These are phyloP conservation scores for Tonatia bakeri DNA, from an alignment of 2,113 vertebrate genomes.

Conservation along the genomic window DNA sequence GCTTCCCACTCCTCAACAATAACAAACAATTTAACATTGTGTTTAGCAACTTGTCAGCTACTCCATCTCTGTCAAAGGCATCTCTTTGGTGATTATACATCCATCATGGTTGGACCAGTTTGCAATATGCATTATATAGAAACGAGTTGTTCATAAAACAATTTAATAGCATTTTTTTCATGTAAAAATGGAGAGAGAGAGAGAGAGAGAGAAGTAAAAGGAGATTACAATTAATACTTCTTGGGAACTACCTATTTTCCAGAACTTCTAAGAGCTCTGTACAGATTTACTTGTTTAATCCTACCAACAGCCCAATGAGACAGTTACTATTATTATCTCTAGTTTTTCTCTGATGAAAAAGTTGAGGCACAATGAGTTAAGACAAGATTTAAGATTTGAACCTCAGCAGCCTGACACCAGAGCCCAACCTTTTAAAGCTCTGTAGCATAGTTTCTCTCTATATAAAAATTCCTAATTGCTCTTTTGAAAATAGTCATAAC, in stretches of 20 bases:
- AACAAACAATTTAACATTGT: constrained; percentile 72
- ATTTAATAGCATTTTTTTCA: constrained; percentile 22
- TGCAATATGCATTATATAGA: constrained; percentile 7
- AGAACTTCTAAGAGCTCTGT: neutral
- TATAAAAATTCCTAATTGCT: neutral
- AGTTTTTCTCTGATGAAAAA: neutral
- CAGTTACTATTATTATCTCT: neutral
- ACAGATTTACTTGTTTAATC: neutral
- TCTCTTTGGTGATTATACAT: constrained; percentile 55
- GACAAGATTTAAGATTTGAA: neutral
- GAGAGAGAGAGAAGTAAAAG: neutral
- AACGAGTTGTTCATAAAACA: neutral
- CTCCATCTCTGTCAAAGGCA: constrained; percentile 61
- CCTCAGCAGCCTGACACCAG: neutral
- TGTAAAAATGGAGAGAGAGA: neutral
- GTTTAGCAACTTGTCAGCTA: constrained; percentile 65
- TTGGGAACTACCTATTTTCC: neutral
- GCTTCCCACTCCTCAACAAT: constrained; percentile 71
- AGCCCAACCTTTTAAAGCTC: neutral
- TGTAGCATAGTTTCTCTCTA: neutral
- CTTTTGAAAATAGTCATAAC: constrained; percentile 18
- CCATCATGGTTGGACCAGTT: neutral
- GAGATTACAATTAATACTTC: neutral
- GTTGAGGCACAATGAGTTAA: neutral
- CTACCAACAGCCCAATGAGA: neutral